These are phyloP conservation scores for Escarpia spicata DNA, from an alignment of 2,888 invertebrate genomes.

Conservation along the genomic window DNA sequence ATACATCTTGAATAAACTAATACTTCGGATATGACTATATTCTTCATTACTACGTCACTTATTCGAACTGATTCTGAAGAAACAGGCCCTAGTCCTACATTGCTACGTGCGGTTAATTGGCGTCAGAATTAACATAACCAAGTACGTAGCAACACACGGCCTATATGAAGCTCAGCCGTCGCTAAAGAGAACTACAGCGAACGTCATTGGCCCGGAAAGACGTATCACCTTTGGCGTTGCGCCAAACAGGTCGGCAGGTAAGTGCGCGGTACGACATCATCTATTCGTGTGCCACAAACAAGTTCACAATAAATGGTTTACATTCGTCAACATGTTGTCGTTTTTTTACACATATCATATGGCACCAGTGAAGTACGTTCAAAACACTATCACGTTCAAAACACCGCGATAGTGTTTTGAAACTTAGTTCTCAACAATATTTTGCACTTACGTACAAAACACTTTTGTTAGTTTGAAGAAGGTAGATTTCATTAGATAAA, in stretches of 20 bases:
- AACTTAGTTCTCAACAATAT: too few relatives aligned
- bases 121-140: not conserved
- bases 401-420: too few relatives aligned
- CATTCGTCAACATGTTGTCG: not conserved
- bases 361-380: too few relatives aligned
- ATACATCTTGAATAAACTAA: too few relatives aligned
- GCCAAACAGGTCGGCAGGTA: not conserved
- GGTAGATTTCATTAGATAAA: too few relatives aligned
- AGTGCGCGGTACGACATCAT: not conserved
- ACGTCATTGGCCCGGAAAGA: not conserved
- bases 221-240: not conserved
- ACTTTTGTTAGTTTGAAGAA: too few relatives aligned
- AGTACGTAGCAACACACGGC: not conserved
- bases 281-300: not conserved
- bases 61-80: not conserved
- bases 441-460: too few relatives aligned
- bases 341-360: not conserved
- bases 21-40: not conserved
- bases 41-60: not conserved
- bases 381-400: too few relatives aligned
- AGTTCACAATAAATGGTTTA: not conserved
- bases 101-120: not conserved
- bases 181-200: not conserved
- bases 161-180: not conserved
- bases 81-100: not conserved